Evolutionary conservation across 2,797 vertebrate genomes (phyloP).

Genomic region (Acomys russatus): DNA sequence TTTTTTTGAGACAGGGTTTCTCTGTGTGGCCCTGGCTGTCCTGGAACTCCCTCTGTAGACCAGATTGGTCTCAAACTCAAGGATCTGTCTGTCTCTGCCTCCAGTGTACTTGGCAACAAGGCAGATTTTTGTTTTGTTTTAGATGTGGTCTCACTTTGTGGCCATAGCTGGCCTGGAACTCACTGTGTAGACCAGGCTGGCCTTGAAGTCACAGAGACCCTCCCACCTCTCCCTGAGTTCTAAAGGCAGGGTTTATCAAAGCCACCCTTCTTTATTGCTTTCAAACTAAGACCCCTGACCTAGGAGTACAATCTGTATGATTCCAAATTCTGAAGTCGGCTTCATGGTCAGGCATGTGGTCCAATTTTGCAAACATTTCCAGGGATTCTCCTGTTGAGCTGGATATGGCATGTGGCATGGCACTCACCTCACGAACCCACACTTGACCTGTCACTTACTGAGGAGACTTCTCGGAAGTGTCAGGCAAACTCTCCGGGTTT

Average conservation of each 20-base stretch:
- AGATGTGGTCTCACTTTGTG: background rate
- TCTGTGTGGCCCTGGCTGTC: background rate
- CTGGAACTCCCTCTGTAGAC: background rate
- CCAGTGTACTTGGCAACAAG: background rate
- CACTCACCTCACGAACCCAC: background rate
- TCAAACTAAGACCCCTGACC: background rate
- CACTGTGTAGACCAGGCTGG: background rate
- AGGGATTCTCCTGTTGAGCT: background rate
- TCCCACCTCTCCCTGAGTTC: background rate
- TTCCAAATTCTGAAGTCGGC: background rate
- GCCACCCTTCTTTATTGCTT: background rate
- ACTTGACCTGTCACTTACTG: background rate
- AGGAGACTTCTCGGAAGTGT: too few species aligned
- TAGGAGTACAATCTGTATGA: background rate
- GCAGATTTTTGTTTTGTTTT: background rate
- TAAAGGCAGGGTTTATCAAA: background rate
- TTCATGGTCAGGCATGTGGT: background rate
- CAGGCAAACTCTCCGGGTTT: background rate
- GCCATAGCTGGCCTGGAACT: background rate
- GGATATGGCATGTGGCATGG: rapidly evolving
- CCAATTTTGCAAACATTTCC: background rate
- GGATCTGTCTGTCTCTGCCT: background rate
- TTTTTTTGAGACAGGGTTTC: background rate
- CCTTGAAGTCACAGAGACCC: background rate
- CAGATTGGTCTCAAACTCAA: background rate